phyloP scores from a whole-genome alignment of 2,797 vertebrate genomes.

The Chelonia mydas region DNA sequence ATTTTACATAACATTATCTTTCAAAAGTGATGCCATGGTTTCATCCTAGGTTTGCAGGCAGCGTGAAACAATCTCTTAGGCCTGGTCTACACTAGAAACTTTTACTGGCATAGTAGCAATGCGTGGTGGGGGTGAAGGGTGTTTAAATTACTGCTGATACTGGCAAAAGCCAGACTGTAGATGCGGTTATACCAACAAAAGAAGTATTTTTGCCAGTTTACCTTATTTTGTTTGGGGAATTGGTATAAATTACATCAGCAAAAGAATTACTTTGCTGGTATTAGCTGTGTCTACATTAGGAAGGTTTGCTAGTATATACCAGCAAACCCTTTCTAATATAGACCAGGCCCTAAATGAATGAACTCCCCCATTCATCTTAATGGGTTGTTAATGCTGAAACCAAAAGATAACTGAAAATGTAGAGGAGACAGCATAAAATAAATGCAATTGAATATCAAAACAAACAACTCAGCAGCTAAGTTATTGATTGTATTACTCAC shows the following conservation, averaged over 20 bases:
- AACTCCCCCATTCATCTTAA: background rate
- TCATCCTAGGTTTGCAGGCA: background rate
- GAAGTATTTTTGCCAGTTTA: background rate
- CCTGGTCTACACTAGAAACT: no score
- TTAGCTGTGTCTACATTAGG: background rate
- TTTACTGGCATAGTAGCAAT: background rate
- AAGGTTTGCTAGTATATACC: background rate
- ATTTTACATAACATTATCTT: background rate
- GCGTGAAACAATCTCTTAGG: background rate
- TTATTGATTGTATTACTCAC: background rate
- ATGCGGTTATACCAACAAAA: background rate
- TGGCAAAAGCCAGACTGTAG: background rate
- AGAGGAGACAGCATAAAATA: background rate
- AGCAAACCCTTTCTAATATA: background rate
- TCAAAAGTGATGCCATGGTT: background rate
- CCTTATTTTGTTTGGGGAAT: background rate
- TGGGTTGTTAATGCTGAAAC: background rate
- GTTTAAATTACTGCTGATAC: background rate
- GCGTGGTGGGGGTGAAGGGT: background rate
- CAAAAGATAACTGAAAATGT: background rate
- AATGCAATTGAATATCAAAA: background rate
- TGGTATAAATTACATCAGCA: background rate
- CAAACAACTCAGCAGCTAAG: background rate
- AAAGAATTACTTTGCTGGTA: conserved; percentile 2
- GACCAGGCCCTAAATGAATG: background rate